Conservation (phyloP, 2,888 invertebrate genomes). For the Lasioglossum leucozonium region DNA sequence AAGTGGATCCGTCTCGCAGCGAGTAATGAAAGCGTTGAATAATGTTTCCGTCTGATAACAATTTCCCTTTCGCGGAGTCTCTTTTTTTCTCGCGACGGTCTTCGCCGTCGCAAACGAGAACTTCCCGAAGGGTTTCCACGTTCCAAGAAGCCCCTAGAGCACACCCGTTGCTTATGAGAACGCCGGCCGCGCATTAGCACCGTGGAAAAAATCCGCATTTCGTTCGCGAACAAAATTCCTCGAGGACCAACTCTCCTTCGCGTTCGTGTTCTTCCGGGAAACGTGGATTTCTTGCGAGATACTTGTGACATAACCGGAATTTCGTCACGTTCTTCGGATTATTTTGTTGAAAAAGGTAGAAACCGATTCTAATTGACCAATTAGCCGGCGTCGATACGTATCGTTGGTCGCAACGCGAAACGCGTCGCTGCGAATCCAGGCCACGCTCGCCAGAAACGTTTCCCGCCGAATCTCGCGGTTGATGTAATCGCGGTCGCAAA, state of each 20-base stretch:
- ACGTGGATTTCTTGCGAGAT: not conserved
- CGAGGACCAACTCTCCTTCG: not conserved
- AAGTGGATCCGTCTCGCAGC: not conserved
- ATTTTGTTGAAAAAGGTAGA: not conserved
- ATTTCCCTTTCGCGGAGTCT: not conserved
- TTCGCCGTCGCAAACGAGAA: not conserved
- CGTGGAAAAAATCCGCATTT: not conserved
- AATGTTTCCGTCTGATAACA: slow-evolving; percentile 9
- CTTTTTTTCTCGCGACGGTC: not conserved
- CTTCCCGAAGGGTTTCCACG: not conserved
- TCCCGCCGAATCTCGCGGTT: not conserved
- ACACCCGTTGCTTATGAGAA: not conserved
- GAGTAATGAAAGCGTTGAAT: not conserved
- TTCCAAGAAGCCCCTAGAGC: not conserved
- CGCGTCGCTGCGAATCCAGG: slow-evolving; percentile 1
- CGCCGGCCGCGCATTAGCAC: not conserved
- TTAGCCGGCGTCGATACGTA: not conserved
- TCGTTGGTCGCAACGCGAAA: not conserved
- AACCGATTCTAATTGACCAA: slow-evolving; percentile 2
- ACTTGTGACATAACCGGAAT: not conserved
- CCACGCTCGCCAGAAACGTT: not conserved
- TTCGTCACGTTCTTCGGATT: not conserved
- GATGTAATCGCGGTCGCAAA: slow-evolving; percentile 9
- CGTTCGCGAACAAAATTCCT: not conserved
- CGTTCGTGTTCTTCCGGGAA: not conserved